A percentile compares a stretch with the other conserved stretches of the same genome.
These are phyloP conservation scores for Sebastes wilsoni DNA, from an alignment of 2,797 vertebrate species.

Conservation along the genomic window DNA sequence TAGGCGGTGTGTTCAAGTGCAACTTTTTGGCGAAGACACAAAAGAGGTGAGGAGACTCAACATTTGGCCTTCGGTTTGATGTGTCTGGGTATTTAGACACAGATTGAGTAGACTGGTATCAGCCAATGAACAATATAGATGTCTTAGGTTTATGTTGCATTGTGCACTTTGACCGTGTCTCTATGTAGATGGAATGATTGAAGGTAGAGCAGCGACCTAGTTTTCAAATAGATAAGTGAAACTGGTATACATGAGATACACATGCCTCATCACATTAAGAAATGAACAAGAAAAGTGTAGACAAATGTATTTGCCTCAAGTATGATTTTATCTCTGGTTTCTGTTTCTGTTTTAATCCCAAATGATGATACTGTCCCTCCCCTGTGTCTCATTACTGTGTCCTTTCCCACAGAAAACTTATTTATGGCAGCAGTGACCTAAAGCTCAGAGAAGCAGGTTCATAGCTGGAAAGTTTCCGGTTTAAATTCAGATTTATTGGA, in stretches of 20 bases:
- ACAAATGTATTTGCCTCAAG: neutral
- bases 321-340: neutral
- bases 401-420: constrained; percentile 35
- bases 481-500: constrained; percentile 7
- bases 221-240: neutral
- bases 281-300: neutral
- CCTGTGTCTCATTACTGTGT: constrained; percentile 26
- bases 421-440: constrained; percentile 1
- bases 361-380: constrained; percentile 6
- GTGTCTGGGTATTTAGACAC: too few species aligned
- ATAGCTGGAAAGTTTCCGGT: neutral
- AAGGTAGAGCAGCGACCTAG: neutral
- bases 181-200: neutral
- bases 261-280: neutral
- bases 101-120: too few species aligned
- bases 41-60: too few species aligned
- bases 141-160: neutral
- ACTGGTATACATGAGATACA: neutral
- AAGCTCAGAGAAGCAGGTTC: neutral
- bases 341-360: constrained; percentile 1
- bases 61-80: too few species aligned
- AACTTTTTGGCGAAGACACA: too few species aligned
- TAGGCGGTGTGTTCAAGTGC: too few species aligned
- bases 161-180: neutral
- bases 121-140: too few species aligned